A percentile compares a stretch with the other conserved stretches of the same genome.
These are phyloP conservation scores for Xiphorhynchus erythropygius DNA, from an alignment of 2,797 vertebrate species.

Conservation along the genomic window DNA sequence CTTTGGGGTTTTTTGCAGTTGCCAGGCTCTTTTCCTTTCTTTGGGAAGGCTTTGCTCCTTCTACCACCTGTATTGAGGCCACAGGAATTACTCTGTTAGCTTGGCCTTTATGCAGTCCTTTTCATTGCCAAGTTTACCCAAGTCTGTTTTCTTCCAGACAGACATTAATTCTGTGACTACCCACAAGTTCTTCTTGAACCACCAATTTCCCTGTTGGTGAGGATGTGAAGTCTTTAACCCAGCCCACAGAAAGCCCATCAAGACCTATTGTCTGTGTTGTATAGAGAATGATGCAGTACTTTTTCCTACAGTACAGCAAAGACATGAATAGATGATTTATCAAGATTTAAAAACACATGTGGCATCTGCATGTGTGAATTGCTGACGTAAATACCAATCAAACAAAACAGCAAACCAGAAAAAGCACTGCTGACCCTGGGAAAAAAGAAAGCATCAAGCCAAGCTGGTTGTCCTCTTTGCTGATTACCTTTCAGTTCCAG, in stretches of 20 bases:
- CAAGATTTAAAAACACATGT: not conserved
- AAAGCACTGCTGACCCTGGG: not conserved
- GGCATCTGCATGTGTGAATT: not conserved
- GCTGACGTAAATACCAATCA: not conserved
- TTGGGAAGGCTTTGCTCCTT: not conserved
- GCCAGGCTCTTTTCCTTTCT: not conserved
- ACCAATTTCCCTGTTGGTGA: not conserved
- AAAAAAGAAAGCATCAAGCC: not conserved
- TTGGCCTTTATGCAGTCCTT: not conserved
- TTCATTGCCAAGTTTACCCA: not conserved
- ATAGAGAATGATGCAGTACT: not conserved
- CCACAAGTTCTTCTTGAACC: not conserved
- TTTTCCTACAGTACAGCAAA: not conserved
- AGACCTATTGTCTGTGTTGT: not conserved
- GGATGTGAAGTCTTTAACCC: not conserved
- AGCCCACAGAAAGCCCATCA: not conserved
- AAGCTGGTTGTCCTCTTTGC: not conserved
- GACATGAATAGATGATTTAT: not conserved
- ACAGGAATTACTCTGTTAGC: not conserved
- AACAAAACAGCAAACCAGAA: not conserved
- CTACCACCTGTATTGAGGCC: not conserved
- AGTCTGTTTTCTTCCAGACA: not conserved
- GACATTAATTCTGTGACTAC: not conserved
- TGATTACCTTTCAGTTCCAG: not conserved
- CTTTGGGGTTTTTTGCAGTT: not conserved